Evolutionary conservation across 2,113 vertebrate species (phyloP).

Genomic region (Rattus norvegicus): GRCr8 NC_086020.1:143296001-143296500

Average conservation of each 20-base stretch:
- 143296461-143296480: constrained; percentile 9
- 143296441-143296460: not conserved
- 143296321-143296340: constrained; percentile 88
- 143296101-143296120: not conserved
- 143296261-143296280: not conserved
- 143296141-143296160: not conserved
- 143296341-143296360: constrained; percentile 74
- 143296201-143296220: not conserved
- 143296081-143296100: not conserved
- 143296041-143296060: not conserved
- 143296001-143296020: not conserved
- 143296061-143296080: not conserved
- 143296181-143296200: not conserved
- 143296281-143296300: constrained; percentile 54
- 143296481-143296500: not conserved
- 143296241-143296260: not conserved
- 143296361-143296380: constrained; percentile 62
- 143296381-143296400: constrained; percentile 46
- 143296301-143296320: constrained; percentile 56
- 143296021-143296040: not conserved
- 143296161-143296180: not conserved
- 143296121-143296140: not conserved
- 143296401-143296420: constrained; percentile 51
- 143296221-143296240: not conserved
- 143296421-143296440: not conserved